Evolutionary conservation across 1,140 invertebrate genomes (phyloP), one percentile per base, ranked within the genome.

Genomic region (Lepidurus arcticus): DNA sequence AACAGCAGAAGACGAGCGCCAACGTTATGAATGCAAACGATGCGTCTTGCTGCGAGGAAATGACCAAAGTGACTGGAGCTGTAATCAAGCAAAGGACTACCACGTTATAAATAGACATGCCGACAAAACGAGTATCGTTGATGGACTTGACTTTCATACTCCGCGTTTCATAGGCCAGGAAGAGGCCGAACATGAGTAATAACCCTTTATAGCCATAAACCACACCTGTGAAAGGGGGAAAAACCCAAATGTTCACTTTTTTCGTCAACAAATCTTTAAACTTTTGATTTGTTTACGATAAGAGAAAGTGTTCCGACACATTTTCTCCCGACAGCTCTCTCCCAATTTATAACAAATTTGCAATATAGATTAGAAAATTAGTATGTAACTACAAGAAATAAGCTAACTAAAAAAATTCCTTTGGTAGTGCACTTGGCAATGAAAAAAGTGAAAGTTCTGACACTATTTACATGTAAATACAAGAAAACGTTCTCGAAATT

Each of bases 61-160:
- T 98, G 16, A 99, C 95, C 87, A 99, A 90, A 11, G 94, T 95
- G 47, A 99, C 97, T 0, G 97, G 97, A 13, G 94, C 96, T 10
- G 97, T 98, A 83, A 99, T 98, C 78, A 99, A 86, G 84, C 96
- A 98, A 13, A 99, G 88, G 42, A 99, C 95, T 78, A 98, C 97
- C 74, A 99, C 97, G 86, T 99, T 99, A 87, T 99, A 99, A 83
- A 99, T 98, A 81, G 96, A 96, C 95, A 99, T 98, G 80, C 96
- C 96, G 11, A 99, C 97, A 85, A 98, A 97, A 82, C 96, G 89
- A 0, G 96, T 97, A 87, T 99, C 98, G 85, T 95, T 95, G 82
- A 95, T 95, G 84, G 94, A 92, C 79, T 94, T 93, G 9, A 95
- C 78, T 88, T 99, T 99, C 34, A 99, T 91, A 79, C 95, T 98